Conservation (phyloP, 2,113 vertebrate species). For the Sarotherodon lohbergeri region DNA sequence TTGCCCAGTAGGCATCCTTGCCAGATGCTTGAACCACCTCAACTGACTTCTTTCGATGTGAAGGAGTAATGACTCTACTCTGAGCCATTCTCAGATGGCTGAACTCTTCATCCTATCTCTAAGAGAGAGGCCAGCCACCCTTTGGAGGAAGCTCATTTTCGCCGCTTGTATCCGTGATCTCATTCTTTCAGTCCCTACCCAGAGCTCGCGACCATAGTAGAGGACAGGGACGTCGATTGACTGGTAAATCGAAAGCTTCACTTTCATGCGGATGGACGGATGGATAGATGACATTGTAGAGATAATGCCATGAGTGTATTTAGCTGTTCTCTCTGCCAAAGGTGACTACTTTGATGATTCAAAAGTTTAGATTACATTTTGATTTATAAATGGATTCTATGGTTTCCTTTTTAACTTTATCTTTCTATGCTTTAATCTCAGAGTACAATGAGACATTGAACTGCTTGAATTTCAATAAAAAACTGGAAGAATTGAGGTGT, state of each 20-base stretch:
- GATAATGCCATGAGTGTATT: neutral
- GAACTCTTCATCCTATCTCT: too few relatives aligned
- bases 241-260: neutral
- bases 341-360: neutral
- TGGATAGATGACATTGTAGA: neutral
- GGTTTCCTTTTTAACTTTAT: too few relatives aligned
- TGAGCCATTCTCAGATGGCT: neutral
- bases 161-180: accelerated
- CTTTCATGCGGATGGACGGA: neutral
- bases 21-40: neutral
- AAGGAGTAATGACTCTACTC: neutral
- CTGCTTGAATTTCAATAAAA: neutral
- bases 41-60: neutral
- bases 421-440: neutral
- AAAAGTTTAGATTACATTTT: neutral
- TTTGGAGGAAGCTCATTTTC: neutral
- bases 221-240: neutral
- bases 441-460: neutral
- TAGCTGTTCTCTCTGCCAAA: accelerated
- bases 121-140: too few relatives aligned
- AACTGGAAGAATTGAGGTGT: neutral
- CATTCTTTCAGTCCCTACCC: neutral
- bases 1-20: neutral
- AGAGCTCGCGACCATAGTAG: neutral
- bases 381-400: neutral